Conservation (phyloP, 53 echinoderm and acorn worm genomes). For the Holothuria scabra region DNA sequence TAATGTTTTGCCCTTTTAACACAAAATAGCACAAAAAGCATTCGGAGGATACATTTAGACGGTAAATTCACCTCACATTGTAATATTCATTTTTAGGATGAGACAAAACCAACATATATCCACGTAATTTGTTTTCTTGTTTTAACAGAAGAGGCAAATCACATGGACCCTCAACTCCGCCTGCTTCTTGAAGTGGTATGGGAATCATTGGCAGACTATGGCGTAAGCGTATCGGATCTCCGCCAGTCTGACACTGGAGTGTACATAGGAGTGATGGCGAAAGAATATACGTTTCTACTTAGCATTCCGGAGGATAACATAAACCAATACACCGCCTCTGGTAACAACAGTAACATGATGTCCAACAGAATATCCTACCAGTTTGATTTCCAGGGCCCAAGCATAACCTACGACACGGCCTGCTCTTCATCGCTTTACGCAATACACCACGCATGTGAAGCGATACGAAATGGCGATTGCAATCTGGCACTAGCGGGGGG, state of each 20-base stretch:
- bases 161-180: constrained; percentile 92
- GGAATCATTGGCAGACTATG: constrained; percentile 89
- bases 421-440: constrained; percentile 61
- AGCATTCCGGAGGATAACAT: constrained; percentile 90
- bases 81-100: no score
- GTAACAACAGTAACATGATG: constrained; percentile 90
- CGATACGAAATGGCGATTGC: constrained; percentile 43
- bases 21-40: no score
- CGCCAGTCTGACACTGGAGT: constrained; percentile 92
- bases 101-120: no score
- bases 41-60: no score
- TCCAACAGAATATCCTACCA: constrained; percentile 95
- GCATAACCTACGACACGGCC: constrained; percentile 44
- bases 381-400: constrained; percentile 75
- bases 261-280: constrained; percentile 89
- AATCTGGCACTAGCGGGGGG: constrained; percentile 54
- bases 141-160: constrained; percentile 93
- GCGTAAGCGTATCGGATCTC: constrained; percentile 70
- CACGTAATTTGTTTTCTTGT: no score
- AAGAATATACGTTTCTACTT: constrained; percentile 82
- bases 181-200: constrained; percentile 89
- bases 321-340: constrained; percentile 97
- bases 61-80: no score
- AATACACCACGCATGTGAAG: constrained; percentile 53
- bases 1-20: no score